Evolutionary conservation across 35 echinoderm and acorn worm genomes (phyloP).

Genomic region (Amphiura filiformis): DNA sequence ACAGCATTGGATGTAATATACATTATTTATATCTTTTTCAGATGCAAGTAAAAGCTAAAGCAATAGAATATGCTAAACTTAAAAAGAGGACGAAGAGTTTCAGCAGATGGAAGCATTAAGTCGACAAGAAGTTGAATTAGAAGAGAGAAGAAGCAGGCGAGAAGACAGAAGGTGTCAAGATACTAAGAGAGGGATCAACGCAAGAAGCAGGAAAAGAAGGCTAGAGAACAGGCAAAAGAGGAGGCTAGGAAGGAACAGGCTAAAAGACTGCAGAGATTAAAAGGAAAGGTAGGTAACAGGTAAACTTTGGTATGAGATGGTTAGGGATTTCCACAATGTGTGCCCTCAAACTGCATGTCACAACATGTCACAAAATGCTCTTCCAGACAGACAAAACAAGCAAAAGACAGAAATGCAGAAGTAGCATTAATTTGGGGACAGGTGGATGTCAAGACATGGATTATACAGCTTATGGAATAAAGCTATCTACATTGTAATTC

Average conservation of each 20-base stretch:
- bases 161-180: conserved; percentile 54
- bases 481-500: no score
- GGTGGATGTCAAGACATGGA: no score
- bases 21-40: no score
- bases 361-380: no score
- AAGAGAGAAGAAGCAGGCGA: conserved; percentile 60
- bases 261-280: conserved; percentile 72
- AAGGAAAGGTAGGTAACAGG: conserved; percentile 60
- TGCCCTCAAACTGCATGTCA: no score
- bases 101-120: conserved; percentile 17
- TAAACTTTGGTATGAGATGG: no score
- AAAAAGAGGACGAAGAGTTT: conserved; percentile 66
- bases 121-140: conserved; percentile 35
- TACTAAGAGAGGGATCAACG: conserved; percentile 74
- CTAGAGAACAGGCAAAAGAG: conserved; percentile 62
- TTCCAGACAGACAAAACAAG: no score
- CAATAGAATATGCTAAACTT: conserved; percentile 53
- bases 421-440: no score
- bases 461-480: no score
- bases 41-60: conserved; percentile 68
- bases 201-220: conserved; percentile 56
- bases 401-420: no score
- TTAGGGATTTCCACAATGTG: no score
- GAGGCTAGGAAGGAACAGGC: conserved; percentile 48
- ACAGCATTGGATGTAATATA: no score